Base-by-base conservation (phyloP, 2,888 invertebrate genomes). In the Cinara cedri region DNA sequence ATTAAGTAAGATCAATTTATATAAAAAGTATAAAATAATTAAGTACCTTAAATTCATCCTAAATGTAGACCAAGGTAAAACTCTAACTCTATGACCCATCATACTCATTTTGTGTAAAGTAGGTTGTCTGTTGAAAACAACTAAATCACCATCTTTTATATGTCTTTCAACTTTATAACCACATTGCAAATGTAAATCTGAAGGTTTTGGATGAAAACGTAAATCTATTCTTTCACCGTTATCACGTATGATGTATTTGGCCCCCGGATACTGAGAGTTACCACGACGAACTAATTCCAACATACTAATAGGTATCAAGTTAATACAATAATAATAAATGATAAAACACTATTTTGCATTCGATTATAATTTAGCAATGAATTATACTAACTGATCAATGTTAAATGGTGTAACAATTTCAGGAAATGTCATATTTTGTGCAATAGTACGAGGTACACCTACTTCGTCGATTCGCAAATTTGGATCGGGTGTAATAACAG, bases 21-120 rank as follows among this genome's bases (percentile, higher is more conserved):
- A 34, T 21, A 16, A 51, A 49, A 42, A 44, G 19, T 66, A 34
- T 13, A 26, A 8, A 46, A 13, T 26, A 34, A 4, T 68, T 83
- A n/a, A n/a, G n/a, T n/a, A 90, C 87, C 91, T 92, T 72, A 99
- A 89, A 87, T 99, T 99, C 94, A 99, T 95, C 81, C 99, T 93
- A 87, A 99, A 99, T 82, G 99, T 99, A 65, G 98, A 99, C 99
- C 99, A 99, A 0, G 99, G 99, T 81, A 99, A 87, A 11, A 99
- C 97, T 86, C 95, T 95, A 0, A 96, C 96, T 84, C 95, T 91
- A 88, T 99, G 99, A 82, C 99, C 98, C 99, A 99, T 99, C 99
- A 99, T 99, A 92, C 96, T 96, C 99, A 99, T 99, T 88, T 99
- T 99, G 88, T 99, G 99, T 9, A 99, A 90, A 1, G 99, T 99